Evolutionary conservation across 2,888 invertebrate species (phyloP).

Genomic region (Galerucella pusilla): DNA sequence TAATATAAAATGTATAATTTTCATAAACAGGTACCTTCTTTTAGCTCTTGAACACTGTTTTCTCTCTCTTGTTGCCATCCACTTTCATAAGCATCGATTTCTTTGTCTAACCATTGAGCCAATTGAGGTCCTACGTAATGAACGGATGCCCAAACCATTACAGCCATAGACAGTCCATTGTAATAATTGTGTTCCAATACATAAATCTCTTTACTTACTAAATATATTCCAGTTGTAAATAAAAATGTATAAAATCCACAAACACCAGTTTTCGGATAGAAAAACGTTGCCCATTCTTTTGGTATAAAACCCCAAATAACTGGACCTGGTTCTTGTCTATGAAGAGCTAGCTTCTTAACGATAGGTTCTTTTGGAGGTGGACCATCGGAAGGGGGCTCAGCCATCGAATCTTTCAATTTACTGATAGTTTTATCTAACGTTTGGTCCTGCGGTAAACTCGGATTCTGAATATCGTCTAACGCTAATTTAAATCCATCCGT

Average conservation of each 20-base stretch:
- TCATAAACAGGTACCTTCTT: slow-evolving; percentile 68
- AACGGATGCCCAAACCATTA: slow-evolving; percentile 70
- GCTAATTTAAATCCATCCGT: slow-evolving; percentile 17
- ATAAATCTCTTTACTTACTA: slow-evolving; percentile 93
- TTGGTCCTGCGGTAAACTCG: neutral
- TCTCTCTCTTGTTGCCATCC: slow-evolving; percentile 47
- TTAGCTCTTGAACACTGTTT: slow-evolving; percentile 64
- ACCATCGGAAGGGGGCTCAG: neutral
- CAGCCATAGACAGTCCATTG: slow-evolving; percentile 77
- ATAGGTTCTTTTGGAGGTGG: slow-evolving; percentile 14
- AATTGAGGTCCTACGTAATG: slow-evolving; percentile 81
- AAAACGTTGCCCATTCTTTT: slow-evolving; percentile 93
- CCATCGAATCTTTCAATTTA: neutral
- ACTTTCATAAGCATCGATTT: slow-evolving; percentile 74
- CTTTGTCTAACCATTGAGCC: slow-evolving; percentile 75
- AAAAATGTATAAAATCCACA: slow-evolving; percentile 92
- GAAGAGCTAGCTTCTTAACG: slow-evolving; percentile 52
- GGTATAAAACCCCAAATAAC: slow-evolving; percentile 91
- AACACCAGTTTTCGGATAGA: slow-evolving; percentile 93
- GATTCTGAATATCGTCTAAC: slow-evolving; percentile 1
- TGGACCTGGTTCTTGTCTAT: slow-evolving; percentile 75
- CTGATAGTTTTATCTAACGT: slow-evolving; percentile 17
- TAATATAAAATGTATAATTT: neutral
- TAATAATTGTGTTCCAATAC: slow-evolving; percentile 94
- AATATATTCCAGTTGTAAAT: slow-evolving; percentile 70